Evolutionary conservation across 1,140 invertebrate species (phyloP).

Genomic region (Orius insidiosus): DNA sequence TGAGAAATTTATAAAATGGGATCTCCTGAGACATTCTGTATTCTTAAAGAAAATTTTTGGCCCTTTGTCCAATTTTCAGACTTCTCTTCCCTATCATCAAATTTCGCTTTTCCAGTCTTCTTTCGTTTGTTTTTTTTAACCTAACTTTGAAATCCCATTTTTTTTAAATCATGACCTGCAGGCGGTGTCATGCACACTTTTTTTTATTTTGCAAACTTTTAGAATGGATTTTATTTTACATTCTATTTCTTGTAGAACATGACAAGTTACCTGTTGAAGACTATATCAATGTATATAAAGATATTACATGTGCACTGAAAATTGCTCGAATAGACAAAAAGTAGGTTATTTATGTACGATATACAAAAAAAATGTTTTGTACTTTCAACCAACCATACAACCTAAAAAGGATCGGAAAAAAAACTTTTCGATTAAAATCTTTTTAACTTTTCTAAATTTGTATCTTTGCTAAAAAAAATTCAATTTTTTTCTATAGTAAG

Average conservation of each 20-base stretch:
- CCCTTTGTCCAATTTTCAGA: too few species aligned
- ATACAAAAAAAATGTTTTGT: slow-evolving; percentile 7
- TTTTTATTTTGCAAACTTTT: too few species aligned
- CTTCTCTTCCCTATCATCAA: too few species aligned
- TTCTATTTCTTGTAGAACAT: neutral
- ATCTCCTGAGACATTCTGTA: too few species aligned
- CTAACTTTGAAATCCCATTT: too few species aligned
- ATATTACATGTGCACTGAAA: slow-evolving; percentile 9
- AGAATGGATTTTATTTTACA: neutral
- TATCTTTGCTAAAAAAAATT: neutral
- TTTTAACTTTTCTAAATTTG: neutral
- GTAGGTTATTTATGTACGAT: neutral
- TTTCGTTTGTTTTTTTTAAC: too few species aligned
- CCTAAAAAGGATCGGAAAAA: slow-evolving; percentile 7
- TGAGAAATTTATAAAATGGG: too few species aligned
- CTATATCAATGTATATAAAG: slow-evolving; percentile 5
- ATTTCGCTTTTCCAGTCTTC: too few species aligned
- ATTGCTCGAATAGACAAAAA: slow-evolving; percentile 14
- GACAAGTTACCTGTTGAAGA: slow-evolving; percentile 9
- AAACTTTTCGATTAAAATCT: neutral
- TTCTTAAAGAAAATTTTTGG: too few species aligned
- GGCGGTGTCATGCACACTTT: too few species aligned
- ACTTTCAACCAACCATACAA: slow-evolving; percentile 16
- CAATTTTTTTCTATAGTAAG: neutral
- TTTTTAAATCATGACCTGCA: too few species aligned